Evolutionary conservation across 2,888 invertebrate genomes (phyloP), one percentile per base, ranked within the genome.

Genomic region (Coremacera marginata): DNA sequence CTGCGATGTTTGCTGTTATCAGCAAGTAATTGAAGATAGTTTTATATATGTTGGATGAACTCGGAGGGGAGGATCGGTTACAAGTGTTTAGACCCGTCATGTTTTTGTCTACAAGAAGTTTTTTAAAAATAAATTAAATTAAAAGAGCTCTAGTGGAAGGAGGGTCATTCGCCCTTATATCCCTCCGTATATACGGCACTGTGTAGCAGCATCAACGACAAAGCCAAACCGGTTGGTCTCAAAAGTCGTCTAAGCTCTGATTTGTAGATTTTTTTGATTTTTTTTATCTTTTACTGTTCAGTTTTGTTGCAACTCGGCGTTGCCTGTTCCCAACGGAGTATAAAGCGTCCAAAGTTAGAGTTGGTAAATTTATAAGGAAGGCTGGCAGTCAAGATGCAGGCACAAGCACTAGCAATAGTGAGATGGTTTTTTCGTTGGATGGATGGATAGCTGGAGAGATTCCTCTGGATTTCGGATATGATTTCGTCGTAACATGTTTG

Each of bases 191-290:
- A 11, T 14, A 34, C 55, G 37, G 49, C 19, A 9, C 44, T n/a
- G 7, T 7, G 11, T 34, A 14, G 7, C 14, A 44, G 60, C 60
- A 14, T 11, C 60, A 25, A 27, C 11, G 60, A 34, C 60, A 22
- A 16, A 51, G 27, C 49, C 55, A 65, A 74, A 74, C 74, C 55
- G 73, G 73, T 74, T 65, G 65, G n/a, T 65, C 65, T 74, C 73
- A 67, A 65, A 74, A 74, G 67, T 55, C 65, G 55, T 67, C 74
- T 34, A 34, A 67, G 25, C 52, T 67, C 63, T 60, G 19, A 19
- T 37, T n/a, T 63, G 25, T 51, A 25, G 22, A 22, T 25, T 22
- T 68, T 65, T 49, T 14, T 31, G 9, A 5, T 19, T 52, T 31
- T 52, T 63, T 65, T 34, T 5, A 4, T 27, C 14, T 19, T 51